Evolutionary conservation across 1,140 invertebrate species (phyloP).

Genomic region (Cryptotermes secundus): DNA sequence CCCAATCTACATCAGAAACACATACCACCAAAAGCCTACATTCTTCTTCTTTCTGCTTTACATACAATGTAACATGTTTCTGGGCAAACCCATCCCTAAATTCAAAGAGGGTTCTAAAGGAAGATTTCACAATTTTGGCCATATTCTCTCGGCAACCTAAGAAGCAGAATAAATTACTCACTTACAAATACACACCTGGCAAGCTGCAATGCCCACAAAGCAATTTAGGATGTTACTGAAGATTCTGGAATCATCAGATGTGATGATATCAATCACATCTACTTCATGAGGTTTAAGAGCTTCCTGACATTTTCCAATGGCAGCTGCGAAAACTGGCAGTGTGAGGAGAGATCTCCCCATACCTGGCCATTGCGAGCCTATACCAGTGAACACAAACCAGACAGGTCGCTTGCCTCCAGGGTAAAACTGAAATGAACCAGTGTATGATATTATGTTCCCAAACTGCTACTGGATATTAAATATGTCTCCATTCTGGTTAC

Average conservation of each 20-base stretch:
- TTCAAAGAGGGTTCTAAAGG: no score
- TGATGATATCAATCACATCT: constrained; percentile 79
- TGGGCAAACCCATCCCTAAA: no score
- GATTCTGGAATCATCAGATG: constrained; percentile 68
- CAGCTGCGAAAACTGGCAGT: constrained; percentile 29
- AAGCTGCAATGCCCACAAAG: constrained; percentile 91
- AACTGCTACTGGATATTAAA: no score
- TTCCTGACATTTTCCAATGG: constrained; percentile 59
- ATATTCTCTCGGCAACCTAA: no score
- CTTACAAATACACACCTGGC: constrained; percentile 63
- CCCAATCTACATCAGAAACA: constrained; percentile 60
- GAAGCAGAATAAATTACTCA: no score
- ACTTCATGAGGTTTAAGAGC: constrained; percentile 73
- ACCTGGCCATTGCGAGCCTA: constrained; percentile 66
- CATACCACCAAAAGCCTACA: no score
- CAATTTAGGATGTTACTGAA: constrained; percentile 83
- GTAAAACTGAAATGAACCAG: background rate
- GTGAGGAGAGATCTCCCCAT: constrained; percentile 52
- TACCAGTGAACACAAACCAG: constrained; percentile 66
- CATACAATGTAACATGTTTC: no score
- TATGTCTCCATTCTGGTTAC: no score
- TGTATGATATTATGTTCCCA: no score
- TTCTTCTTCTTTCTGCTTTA: no score
- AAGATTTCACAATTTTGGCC: no score
- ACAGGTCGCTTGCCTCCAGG: constrained; percentile 47